phyloP scores from a whole-genome alignment of 2,888 invertebrate genomes.

The Luperina nickerlii region DNA sequence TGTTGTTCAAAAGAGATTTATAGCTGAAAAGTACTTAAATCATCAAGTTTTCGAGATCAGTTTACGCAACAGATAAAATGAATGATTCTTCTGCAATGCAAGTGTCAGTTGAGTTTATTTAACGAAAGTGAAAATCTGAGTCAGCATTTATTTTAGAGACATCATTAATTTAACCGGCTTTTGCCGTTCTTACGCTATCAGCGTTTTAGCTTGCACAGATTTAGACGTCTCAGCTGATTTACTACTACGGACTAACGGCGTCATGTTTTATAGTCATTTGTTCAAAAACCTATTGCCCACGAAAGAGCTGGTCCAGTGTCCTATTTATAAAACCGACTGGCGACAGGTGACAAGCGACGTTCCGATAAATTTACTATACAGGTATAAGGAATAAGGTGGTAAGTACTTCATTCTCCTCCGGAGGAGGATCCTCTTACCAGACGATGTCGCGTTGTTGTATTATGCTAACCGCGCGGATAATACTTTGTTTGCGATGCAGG shows the following conservation, averaged over 20 bases:
- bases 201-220: constrained; percentile 11
- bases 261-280: neutral
- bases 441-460: no score
- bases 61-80: constrained; percentile 6
- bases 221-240: constrained; percentile 5
- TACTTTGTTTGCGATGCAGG: no score
- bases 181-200: constrained; percentile 1
- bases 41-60: constrained; percentile 12
- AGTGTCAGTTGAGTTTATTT: neutral
- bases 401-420: no score
- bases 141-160: constrained; percentile 15
- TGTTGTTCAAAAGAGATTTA: constrained; percentile 13
- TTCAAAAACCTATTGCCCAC: neutral
- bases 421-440: no score
- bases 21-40: constrained; percentile 8
- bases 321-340: neutral
- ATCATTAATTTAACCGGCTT: constrained; percentile 4
- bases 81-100: constrained; percentile 3
- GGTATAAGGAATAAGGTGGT: no score
- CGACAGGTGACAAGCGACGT: neutral
- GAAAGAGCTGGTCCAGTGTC: neutral
- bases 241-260: neutral
- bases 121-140: constrained; percentile 6
- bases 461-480: no score
- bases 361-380: no score